Percentiles rank a stretch among this genome's conserved stretches.
These are phyloP conservation scores for Dryococelus australis DNA, from an alignment of 2,888 invertebrate genomes.

Conservation along the genomic window DNA sequence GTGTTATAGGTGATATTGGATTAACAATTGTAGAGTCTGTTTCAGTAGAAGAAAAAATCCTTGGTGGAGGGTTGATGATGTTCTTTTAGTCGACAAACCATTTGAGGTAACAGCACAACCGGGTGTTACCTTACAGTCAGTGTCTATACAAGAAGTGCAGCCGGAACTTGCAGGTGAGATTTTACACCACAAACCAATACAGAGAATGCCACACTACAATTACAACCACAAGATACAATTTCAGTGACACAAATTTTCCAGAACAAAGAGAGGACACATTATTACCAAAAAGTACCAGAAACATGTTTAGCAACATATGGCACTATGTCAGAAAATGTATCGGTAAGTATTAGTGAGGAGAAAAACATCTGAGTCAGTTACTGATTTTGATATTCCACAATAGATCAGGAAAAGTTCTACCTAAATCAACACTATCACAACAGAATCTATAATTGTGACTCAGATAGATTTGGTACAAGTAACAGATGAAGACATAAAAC, in stretches of 20 bases:
- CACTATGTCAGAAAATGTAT: constrained; percentile 45
- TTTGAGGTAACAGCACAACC: constrained; percentile 45
- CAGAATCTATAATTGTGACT: constrained; percentile 42
- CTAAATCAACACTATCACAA: constrained; percentile 36
- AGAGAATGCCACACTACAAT: constrained; percentile 38
- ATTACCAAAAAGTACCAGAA: constrained; percentile 49
- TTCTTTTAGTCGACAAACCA: constrained; percentile 43
- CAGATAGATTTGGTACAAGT: constrained; percentile 40
- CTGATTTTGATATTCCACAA: constrained; percentile 40
- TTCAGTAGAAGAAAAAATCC: constrained; percentile 36
- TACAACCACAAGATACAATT: constrained; percentile 42
- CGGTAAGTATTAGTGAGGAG: constrained; percentile 46
- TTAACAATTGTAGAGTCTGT: constrained; percentile 37
- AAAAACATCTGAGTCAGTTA: constrained; percentile 41
- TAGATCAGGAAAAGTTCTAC: constrained; percentile 37
- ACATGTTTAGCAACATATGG: constrained; percentile 43
- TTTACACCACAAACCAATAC: constrained; percentile 39
- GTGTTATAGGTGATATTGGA: neutral
- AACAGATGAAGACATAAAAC: constrained; percentile 41
- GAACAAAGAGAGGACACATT: constrained; percentile 41
- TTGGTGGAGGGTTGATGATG: constrained; percentile 38
- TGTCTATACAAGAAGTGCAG: constrained; percentile 46
- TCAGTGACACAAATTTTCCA: constrained; percentile 43
- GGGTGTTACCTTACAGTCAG: constrained; percentile 48
- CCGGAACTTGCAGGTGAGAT: constrained; percentile 43